Evolutionary conservation across 2,113 vertebrate species (phyloP).

Genomic region (Otolemur garnettii): DNA sequence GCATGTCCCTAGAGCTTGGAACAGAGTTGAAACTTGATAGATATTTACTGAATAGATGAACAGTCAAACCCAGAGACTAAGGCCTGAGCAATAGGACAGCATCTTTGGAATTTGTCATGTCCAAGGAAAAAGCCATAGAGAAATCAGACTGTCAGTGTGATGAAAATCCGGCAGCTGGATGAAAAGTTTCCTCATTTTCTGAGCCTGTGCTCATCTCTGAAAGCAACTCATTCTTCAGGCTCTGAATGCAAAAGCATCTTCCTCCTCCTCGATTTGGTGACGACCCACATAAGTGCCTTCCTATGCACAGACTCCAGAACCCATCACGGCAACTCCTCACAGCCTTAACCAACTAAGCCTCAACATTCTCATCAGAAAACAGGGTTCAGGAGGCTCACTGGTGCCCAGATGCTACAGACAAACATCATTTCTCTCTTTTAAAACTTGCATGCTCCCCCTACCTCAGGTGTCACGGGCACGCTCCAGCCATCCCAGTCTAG

Average conservation of each 20-base stretch:
- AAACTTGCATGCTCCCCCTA: no score
- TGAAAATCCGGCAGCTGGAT: no score
- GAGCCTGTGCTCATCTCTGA: background rate
- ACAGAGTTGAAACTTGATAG: background rate
- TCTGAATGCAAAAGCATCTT: no score
- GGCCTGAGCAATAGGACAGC: background rate
- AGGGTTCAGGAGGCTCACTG: background rate
- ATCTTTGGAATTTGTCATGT: background rate
- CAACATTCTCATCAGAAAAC: background rate
- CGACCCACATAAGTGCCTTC: background rate
- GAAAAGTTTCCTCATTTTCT: background rate
- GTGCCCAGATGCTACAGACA: background rate
- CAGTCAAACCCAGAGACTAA: background rate
- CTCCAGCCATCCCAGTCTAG: background rate
- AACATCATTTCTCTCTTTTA: background rate
- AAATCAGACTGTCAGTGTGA: background rate
- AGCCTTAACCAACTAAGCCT: background rate
- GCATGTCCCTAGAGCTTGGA: background rate
- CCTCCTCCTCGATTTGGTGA: background rate
- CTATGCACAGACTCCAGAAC: background rate
- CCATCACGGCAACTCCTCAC: background rate
- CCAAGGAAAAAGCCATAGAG: background rate
- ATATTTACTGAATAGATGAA: background rate
- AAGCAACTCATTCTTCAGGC: background rate
- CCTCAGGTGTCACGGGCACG: fast-evolving